Percentiles rank a stretch among this genome's conserved stretches.
Conservation (phyloP, 2,113 vertebrate genomes). For the Prochilodus magdalenae region DNA sequence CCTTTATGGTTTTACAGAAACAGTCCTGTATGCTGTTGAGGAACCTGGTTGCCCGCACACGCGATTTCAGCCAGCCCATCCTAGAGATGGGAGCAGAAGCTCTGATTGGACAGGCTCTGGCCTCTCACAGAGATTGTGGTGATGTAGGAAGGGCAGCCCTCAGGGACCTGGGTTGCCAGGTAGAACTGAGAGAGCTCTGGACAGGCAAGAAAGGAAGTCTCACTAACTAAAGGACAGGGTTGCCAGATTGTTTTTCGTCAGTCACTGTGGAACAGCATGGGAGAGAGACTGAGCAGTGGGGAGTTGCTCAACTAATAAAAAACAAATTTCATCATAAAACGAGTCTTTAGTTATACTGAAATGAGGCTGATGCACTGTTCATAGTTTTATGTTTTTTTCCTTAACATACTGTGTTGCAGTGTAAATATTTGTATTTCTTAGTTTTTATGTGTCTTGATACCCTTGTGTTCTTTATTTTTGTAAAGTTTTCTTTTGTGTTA, state of each 20-base stretch:
- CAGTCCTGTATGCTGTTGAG: constrained; percentile 93
- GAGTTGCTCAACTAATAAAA: background rate
- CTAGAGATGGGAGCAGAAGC: constrained; percentile 92
- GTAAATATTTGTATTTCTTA: constrained; percentile 4
- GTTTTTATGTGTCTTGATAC: background rate
- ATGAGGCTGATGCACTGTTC: background rate
- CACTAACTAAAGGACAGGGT: constrained; percentile 72
- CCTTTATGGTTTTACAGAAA: constrained; percentile 76
- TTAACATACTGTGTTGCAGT: constrained; percentile 8
- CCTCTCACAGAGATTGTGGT: constrained; percentile 81
- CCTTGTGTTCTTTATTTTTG: background rate
- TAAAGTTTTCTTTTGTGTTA: background rate
- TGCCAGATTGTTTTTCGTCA: background rate
- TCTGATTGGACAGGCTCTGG: constrained; percentile 84
- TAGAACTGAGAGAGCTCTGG: constrained; percentile 93
- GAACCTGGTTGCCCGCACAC: constrained; percentile 87
- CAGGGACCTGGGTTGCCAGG: constrained; percentile 90
- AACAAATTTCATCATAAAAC: background rate
- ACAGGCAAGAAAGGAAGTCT: constrained; percentile 90
- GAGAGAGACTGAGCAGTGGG: background rate
- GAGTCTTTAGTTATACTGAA: background rate
- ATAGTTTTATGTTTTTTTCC: background rate
- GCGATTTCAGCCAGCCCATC: constrained; percentile 80
- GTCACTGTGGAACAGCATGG: constrained; percentile 1
- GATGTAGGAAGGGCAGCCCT: constrained; percentile 89